phyloP scores from a whole-genome alignment of 2,797 vertebrate species.

The Danio albolineatus region DNA sequence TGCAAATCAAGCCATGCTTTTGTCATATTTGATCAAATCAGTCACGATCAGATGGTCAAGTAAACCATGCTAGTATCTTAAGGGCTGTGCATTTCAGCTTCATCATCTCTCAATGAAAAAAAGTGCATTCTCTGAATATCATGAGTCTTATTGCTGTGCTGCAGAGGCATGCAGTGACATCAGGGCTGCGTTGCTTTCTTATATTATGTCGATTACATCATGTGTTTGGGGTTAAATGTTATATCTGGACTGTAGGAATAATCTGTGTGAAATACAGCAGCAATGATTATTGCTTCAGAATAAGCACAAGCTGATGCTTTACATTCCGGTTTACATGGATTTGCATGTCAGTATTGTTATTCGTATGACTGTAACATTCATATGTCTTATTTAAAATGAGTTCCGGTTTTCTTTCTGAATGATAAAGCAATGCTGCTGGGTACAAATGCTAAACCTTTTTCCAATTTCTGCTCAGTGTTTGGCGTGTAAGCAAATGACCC shows the following conservation, averaged over 20 bases:
- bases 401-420: neutral
- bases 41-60: conserved; percentile 22
- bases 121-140: conserved; percentile 46
- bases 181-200: conserved; percentile 1
- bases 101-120: neutral
- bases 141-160: conserved; percentile 47
- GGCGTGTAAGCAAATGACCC: conserved; percentile 27
- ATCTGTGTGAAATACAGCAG: conserved; percentile 19
- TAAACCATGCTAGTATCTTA: conserved; percentile 35
- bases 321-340: conserved; percentile 38
- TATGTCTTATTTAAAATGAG: conserved; percentile 50
- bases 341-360: conserved; percentile 36
- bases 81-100: neutral
- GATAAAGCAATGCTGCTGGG: neutral
- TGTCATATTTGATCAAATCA: conserved; percentile 42
- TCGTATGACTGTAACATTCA: conserved; percentile 57
- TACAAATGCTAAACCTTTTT: neutral
- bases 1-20: conserved; percentile 54
- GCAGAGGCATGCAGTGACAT: conserved; percentile 40
- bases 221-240: conserved; percentile 26
- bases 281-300: conserved; percentile 46
- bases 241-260: neutral
- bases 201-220: conserved; percentile 11
- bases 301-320: conserved; percentile 26
- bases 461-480: conserved; percentile 17